Evolutionary conservation across 2,888 invertebrate species (phyloP), one percentile per base, ranked within the genome.

Genomic region (Elysia crispata): DNA sequence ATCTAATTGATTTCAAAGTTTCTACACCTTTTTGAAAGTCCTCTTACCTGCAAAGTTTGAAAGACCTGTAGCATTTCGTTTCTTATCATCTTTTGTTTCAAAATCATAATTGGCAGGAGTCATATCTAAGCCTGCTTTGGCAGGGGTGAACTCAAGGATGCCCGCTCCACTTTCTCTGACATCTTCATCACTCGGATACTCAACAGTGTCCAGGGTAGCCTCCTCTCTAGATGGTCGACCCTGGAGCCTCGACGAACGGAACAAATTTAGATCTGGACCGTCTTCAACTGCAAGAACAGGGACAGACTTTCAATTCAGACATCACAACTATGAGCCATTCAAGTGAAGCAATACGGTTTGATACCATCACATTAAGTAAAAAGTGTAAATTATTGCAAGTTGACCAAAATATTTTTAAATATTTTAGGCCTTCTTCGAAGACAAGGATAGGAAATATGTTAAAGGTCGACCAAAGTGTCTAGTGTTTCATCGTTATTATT

Each of bases 41-140:
- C 54, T 20, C 60, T 57, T 79, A 89, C 90, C 90, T 83, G 89
- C 88, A 54, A 89, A 83, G 64, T 88, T 86, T 33, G 89, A 85
- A 72, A 90, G 85, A 25, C 89, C 89, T 33, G 86, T 77, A 49
- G 85, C 80, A n/a, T 84, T 81, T 77, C 85, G 80, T 75, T 87
- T 88, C 70, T 86, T 86, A 23, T 84, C 85, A 50, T 89, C 87
- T 69, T 86, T 86, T 28, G 83, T 81, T 77, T 87, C 87, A 79
- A 88, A 86, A 66, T 95, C 95, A 86, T 96, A 94, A 92, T 96
- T 96, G 84, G 96, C 94, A 0, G 97, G 97, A 0, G 97, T 97
- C 78, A 97, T 96, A 90, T 97, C 97, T 89, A 95, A 95, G 0
- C 97, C 97, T 0, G 96, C 96, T 91, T 96, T 96, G 84, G 96